Percentiles rank a stretch among this genome's conserved stretches.
Evolutionary conservation across 2,113 vertebrate genomes (phyloP).

Genomic region (Tachycineta bicolor): DNA sequence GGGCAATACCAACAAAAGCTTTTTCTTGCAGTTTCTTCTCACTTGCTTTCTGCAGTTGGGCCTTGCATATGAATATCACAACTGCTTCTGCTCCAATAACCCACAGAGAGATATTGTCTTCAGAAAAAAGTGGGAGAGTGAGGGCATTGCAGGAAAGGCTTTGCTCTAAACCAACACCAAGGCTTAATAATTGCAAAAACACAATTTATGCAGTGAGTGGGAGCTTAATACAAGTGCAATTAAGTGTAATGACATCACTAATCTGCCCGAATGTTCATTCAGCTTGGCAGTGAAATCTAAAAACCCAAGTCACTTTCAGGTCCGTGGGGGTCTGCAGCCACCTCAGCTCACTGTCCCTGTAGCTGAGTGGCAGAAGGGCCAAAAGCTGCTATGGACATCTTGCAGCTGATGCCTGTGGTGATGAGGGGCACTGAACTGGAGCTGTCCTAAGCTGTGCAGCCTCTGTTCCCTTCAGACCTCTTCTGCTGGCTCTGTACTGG

Average conservation of each 20-base stretch:
- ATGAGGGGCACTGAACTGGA: not conserved
- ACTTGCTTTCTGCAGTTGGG: not conserved
- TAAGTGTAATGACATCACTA: not conserved
- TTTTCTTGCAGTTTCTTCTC: not conserved
- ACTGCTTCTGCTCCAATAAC: not conserved
- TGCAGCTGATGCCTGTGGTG: not conserved
- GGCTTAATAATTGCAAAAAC: not conserved
- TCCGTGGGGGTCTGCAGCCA: not conserved
- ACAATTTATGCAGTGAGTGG: not conserved
- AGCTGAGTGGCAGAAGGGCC: not conserved
- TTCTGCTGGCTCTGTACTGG: not conserved
- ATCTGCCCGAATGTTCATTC: not conserved
- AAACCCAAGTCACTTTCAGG: not conserved
- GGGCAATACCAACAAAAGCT: not conserved
- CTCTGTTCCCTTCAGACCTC: not conserved
- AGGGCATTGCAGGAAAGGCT: not conserved
- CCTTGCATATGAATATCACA: not conserved
- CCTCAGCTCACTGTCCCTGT: not conserved
- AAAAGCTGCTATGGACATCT: not conserved
- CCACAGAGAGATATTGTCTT: not conserved
- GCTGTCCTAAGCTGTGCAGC: not conserved
- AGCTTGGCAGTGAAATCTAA: not conserved
- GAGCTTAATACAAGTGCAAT: slow-evolving; percentile 4
- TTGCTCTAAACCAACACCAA: not conserved
- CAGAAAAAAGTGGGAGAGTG: not conserved